Conservation (phyloP, 2,113 vertebrate species). For the Sitta europaea region DNA sequence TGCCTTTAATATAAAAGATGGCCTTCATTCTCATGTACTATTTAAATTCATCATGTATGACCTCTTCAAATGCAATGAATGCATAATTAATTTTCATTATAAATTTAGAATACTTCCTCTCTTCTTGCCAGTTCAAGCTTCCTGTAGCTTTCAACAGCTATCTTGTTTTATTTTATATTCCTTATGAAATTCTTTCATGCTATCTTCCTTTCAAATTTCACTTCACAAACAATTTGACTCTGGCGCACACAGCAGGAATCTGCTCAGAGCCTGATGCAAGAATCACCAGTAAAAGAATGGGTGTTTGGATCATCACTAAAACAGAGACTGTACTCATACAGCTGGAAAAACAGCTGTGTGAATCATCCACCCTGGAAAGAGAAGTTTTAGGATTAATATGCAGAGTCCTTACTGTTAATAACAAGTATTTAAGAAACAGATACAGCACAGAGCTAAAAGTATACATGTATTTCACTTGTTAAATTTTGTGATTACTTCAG, state of each 20-base stretch:
- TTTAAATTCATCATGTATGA: slow-evolving; percentile 54
- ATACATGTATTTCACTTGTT: neutral
- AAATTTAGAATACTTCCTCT: slow-evolving; percentile 69
- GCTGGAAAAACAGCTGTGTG: neutral
- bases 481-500: neutral
- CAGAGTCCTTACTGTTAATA: neutral
- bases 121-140: slow-evolving; percentile 21
- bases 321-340: neutral
- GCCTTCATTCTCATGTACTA: slow-evolving; percentile 29
- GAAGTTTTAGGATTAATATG: neutral
- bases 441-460: neutral
- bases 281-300: neutral
- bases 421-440: neutral
- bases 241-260: neutral
- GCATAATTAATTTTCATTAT: slow-evolving; percentile 68
- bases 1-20: neutral
- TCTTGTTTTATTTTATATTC: slow-evolving; percentile 39
- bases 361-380: neutral
- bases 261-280: neutral
- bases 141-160: slow-evolving; percentile 46
- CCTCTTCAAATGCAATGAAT: slow-evolving; percentile 53
- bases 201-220: neutral
- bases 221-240: neutral
- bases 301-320: neutral
- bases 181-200: neutral